Evolutionary conservation across 2,797 vertebrate species (phyloP).

Genomic region (Jordanella pulchra): DNA sequence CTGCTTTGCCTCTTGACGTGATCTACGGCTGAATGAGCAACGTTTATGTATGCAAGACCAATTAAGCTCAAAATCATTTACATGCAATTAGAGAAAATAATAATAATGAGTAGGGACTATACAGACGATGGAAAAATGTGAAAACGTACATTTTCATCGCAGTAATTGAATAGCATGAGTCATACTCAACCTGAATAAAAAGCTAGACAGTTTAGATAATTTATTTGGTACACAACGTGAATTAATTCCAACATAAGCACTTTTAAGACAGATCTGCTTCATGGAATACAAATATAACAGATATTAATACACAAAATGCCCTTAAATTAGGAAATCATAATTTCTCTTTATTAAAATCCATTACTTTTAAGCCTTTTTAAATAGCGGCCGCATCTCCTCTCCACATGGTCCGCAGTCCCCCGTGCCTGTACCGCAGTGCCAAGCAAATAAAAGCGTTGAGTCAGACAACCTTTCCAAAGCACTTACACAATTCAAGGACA

Average conservation of each 20-base stretch:
- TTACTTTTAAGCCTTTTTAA: constrained; percentile 45
- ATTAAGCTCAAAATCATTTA: constrained; percentile 44
- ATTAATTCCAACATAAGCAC: constrained; percentile 29
- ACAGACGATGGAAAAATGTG: not conserved
- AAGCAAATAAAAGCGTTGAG: constrained; percentile 84
- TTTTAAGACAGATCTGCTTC: not conserved
- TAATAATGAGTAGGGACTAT: constrained; percentile 2
- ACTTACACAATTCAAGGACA: constrained; percentile 84
- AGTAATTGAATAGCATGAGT: not conserved
- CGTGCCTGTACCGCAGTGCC: constrained; percentile 80
- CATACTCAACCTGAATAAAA: not conserved
- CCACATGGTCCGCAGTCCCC: constrained; percentile 80
- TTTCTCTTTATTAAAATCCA: constrained; percentile 48
- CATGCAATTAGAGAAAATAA: constrained; percentile 25
- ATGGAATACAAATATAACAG: not conserved
- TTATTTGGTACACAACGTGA: constrained; percentile 26
- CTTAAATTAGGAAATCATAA: constrained; percentile 10
- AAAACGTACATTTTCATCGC: not conserved
- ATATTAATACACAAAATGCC: not conserved
- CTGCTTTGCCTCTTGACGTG: constrained; percentile 49
- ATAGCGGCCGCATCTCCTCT: constrained; percentile 52
- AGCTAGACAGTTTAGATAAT: not conserved
- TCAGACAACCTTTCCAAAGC: constrained; percentile 83
- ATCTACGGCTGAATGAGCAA: constrained; percentile 17
- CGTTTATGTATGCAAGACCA: constrained; percentile 26